Evolutionary conservation across 2,113 vertebrate genomes (phyloP), one percentile per base, ranked within the genome.

Genomic region (Sylvicapra grimmia): DNA sequence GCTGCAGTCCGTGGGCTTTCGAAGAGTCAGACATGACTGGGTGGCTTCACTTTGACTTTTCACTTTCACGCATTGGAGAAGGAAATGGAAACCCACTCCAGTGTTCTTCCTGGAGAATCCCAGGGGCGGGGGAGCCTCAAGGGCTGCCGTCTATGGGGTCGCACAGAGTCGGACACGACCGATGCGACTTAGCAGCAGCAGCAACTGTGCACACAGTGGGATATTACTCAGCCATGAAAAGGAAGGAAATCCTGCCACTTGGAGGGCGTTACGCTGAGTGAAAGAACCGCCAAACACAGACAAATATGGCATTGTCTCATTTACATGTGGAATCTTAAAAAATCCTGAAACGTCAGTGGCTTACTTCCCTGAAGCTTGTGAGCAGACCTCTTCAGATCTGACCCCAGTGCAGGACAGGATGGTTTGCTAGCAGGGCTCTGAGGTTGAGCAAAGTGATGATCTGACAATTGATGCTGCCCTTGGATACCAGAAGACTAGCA

Each of bases 321-420:
- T 51, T 61, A 29, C 6, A 2, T 27, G 77, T 19, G 6, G 47
- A 83, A 36, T 65, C 47, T 90, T 59, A 27, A 18, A 49, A 31
- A 51, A 53, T 44, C 61, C 80, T 8, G 14, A 1, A 44, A 51
- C 27, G 5, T 27, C n/a, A 8, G 68, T 40, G 93, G 95, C 97
- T 61, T 33, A 96, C 83, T 96, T 27, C 89, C 88, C 83, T 16
- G 65, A 90, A n/a, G 84, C 77, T 96, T 72, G 75, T 49, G 68
- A 95, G 86, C 83, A 97, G 94, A 18, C 44, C 87, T 5, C 36
- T 44, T 96, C 6, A 49, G 33, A 54, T 77, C 65, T 49, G 77
- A 95, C 94, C 83, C 0, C 3, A 23, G 27, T 47, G 19, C 1
- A 36, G 27, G 65, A 40, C 33, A 18, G 87, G n/a, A 65, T 33